phyloP scores from a whole-genome alignment of 1,140 invertebrate genomes.

The Trinorchestia longiramus region DNA sequence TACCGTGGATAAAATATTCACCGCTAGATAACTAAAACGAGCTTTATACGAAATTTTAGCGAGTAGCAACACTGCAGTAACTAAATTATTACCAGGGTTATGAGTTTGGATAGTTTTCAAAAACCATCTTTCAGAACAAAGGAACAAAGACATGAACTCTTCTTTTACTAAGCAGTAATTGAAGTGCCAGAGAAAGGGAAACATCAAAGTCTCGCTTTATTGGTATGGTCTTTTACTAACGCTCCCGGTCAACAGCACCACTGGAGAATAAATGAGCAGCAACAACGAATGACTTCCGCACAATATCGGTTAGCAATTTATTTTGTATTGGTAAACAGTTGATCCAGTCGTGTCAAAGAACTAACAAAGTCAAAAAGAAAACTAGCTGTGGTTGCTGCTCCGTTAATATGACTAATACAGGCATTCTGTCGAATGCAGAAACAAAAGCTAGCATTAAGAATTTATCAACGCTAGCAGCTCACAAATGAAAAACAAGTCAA shows the following conservation, averaged over 20 bases:
- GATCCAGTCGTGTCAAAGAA: background rate
- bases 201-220: background rate
- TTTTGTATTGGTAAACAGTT: background rate
- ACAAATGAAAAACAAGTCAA: background rate
- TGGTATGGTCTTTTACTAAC: background rate
- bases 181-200: background rate
- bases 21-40: background rate
- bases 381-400: background rate
- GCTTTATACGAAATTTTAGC: background rate
- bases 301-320: background rate
- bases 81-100: background rate
- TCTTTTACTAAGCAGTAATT: background rate
- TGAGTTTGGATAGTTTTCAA: background rate
- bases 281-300: background rate
- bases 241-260: background rate
- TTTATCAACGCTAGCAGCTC: background rate
- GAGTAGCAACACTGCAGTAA: background rate
- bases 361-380: background rate
- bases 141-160: background rate
- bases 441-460: background rate
- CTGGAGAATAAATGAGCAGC: background rate
- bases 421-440: background rate
- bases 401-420: background rate
- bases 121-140: background rate
- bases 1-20: background rate